Evolutionary conservation across 1,140 invertebrate species (phyloP).

Genomic region (Drosophila pseudoananassae): DNA sequence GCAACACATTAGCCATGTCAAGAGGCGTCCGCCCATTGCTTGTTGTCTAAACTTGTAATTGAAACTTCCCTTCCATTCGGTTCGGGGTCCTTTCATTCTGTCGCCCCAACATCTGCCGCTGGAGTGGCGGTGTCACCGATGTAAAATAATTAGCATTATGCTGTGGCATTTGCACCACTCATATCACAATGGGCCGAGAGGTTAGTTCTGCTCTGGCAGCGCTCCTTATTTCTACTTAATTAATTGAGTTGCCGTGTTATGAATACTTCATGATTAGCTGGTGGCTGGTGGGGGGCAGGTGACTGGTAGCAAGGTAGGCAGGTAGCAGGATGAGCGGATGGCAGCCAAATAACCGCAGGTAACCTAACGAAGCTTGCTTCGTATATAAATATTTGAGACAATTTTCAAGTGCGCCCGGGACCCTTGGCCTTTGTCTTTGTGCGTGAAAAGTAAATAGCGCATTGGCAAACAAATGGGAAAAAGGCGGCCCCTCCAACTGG

Average conservation of each 20-base stretch:
- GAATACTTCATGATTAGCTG: constrained; percentile 67
- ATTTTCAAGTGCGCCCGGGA: constrained; percentile 69
- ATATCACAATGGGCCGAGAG: constrained; percentile 41
- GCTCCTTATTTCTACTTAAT: constrained; percentile 67
- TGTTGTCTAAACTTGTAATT: constrained; percentile 64
- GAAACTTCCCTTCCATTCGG: constrained; percentile 40
- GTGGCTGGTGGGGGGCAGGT: not conserved
- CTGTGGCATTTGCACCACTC: constrained; percentile 41
- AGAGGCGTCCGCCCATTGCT: constrained; percentile 28
- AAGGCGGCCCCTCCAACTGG: constrained; percentile 49
- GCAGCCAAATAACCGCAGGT: constrained; percentile 73
- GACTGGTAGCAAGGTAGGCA: not conserved
- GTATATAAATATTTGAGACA: constrained; percentile 75
- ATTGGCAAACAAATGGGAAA: constrained; percentile 59
- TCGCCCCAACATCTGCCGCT: not conserved
- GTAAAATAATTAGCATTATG: constrained; percentile 76
- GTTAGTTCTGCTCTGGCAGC: constrained; percentile 31
- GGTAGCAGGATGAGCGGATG: constrained; percentile 13
- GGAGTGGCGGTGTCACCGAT: constrained; percentile 17
- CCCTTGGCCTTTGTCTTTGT: constrained; percentile 77
- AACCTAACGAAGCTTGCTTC: constrained; percentile 57
- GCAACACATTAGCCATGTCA: constrained; percentile 66
- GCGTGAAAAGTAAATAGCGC: constrained; percentile 71
- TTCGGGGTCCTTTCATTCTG: not conserved
- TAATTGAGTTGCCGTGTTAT: constrained; percentile 78